Conservation (phyloP, 2,888 invertebrate genomes). For the Lissocephala sabroskyi region DNA sequence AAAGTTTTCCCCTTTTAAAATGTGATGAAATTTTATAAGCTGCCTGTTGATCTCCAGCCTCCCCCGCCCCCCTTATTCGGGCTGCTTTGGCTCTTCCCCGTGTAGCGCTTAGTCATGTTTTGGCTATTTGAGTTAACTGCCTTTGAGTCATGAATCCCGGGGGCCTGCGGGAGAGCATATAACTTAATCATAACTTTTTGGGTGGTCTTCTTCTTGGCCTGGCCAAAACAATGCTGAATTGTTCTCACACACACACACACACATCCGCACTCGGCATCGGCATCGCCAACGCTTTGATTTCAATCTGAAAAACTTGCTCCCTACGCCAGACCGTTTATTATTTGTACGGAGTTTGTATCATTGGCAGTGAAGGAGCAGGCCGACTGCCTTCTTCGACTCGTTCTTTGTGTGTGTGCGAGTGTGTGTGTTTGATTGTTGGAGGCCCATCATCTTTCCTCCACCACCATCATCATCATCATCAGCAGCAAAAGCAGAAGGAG, state of each 20-base stretch:
- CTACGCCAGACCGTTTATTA: slow-evolving; percentile 50
- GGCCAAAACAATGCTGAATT: slow-evolving; percentile 60
- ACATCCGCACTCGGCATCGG: background rate
- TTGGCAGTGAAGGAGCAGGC: slow-evolving; percentile 54
- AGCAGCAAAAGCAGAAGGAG: too few species aligned
- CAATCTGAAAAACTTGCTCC: slow-evolving; percentile 40
- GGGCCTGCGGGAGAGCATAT: slow-evolving; percentile 20
- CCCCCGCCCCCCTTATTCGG: background rate
- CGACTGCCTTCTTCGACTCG: background rate
- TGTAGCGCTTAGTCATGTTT: slow-evolving; percentile 4
- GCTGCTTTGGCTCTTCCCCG: slow-evolving; percentile 20
- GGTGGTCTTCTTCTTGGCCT: slow-evolving; percentile 52
- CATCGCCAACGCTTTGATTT: slow-evolving; percentile 43
- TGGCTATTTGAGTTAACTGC: slow-evolving; percentile 1
- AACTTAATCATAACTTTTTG: slow-evolving; percentile 69
- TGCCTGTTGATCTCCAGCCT: background rate
- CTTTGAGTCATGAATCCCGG: background rate
- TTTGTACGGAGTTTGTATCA: slow-evolving; percentile 38
- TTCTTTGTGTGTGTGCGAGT: background rate
- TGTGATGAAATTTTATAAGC: slow-evolving; percentile 21
- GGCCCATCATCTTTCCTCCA: slow-evolving; percentile 52
- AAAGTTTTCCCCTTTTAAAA: slow-evolving; percentile 34
- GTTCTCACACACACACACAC: slow-evolving; percentile 32
- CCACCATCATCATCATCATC: slow-evolving; percentile 60
- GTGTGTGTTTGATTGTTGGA: slow-evolving; percentile 28